Evolutionary conservation across 2,113 vertebrate species (phyloP), one percentile per base, ranked within the genome.

Genomic region (Peucedramus taeniatus): DNA sequence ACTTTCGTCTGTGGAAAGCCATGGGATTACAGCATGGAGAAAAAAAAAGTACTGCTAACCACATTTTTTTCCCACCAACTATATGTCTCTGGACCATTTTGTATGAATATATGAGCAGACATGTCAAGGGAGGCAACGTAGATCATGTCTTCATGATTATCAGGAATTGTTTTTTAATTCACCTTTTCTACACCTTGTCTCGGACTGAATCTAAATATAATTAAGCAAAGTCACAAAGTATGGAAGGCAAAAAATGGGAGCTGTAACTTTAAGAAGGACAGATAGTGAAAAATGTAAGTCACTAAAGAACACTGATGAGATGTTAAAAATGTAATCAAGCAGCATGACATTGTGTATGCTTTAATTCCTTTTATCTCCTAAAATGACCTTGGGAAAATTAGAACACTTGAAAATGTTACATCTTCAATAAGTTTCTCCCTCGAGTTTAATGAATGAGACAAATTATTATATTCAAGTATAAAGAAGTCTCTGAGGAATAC

Each of bases 1-100:
- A 98, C 66, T 97, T 95, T 94, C 7, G 13, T 83, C 96, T 97
- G 85, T 92, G 88, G 91, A 97, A 97, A 97, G 74, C n/a, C 49
- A 87, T 64, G 81, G 79, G 90, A 97, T 97, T 96, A 94, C 9
- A 84, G 89, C 92, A 94, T 54, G 60, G 35, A 50, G 66, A 23
- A 15, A 83, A 92, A 18, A 91, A 91, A 84, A 44, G 6, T 64
- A 84, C 53, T 88, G 72, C 61, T 80, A 83, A 49, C 68, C n/a
- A 53, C 10, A 35, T 26, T 63, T 68, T 84, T 91, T 59, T 28
- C 16, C 6, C 4, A 9, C 51, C 61, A 93, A 6, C 37, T 84
- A 15, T 28, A 44, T 50, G 28, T 95, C 45, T 95, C 57, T 89
- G 49, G 44, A 39, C 42, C 56, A 86, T 87, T 91, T 87, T 77